phyloP scores from a whole-genome alignment of 2,113 vertebrate genomes.

The Cromileptes altivelis region DNA sequence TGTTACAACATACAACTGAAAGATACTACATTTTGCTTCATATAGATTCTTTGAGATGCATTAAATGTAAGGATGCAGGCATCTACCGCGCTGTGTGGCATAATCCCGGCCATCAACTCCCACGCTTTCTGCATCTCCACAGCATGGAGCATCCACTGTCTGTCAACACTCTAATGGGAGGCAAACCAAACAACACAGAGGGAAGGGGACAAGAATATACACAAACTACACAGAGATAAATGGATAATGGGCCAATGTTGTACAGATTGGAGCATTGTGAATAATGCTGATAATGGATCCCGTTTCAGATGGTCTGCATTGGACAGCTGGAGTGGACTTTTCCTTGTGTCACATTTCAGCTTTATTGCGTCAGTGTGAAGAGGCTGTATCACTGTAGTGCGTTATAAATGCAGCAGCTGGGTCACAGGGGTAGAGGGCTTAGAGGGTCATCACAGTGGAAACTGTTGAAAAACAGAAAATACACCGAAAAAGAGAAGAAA shows the following conservation, averaged over 20 bases:
- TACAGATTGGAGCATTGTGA: conserved; percentile 21
- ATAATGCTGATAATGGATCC: conserved; percentile 32
- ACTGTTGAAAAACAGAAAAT: conserved; percentile 5
- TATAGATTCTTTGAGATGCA: conserved; percentile 34
- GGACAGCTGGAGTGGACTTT: conserved; percentile 25
- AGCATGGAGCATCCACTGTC: conserved; percentile 82
- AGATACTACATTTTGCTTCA: conserved; percentile 5
- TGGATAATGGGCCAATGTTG: conserved; percentile 32
- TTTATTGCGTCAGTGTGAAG: conserved; percentile 26
- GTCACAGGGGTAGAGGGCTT: conserved; percentile 25
- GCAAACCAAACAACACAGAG: conserved; percentile 72
- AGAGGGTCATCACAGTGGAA: conserved; percentile 37
- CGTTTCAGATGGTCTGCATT: neutral
- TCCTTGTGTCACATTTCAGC: conserved; percentile 38
- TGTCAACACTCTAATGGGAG: conserved; percentile 79
- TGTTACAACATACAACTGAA: neutral
- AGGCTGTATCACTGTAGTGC: conserved; percentile 28
- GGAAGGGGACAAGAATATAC: conserved; percentile 56
- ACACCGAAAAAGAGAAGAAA: conserved; percentile 11
- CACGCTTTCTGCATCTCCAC: conserved; percentile 76
- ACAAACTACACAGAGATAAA: conserved; percentile 49
- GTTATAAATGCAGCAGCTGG: conserved; percentile 42
- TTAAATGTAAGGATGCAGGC: conserved; percentile 59
- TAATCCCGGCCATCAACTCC: conserved; percentile 77
- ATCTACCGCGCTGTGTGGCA: conserved; percentile 55